Evolutionary conservation across 2,888 invertebrate genomes (phyloP), one percentile per base, ranked within the genome.

Genomic region (Aradus depressus): DNA sequence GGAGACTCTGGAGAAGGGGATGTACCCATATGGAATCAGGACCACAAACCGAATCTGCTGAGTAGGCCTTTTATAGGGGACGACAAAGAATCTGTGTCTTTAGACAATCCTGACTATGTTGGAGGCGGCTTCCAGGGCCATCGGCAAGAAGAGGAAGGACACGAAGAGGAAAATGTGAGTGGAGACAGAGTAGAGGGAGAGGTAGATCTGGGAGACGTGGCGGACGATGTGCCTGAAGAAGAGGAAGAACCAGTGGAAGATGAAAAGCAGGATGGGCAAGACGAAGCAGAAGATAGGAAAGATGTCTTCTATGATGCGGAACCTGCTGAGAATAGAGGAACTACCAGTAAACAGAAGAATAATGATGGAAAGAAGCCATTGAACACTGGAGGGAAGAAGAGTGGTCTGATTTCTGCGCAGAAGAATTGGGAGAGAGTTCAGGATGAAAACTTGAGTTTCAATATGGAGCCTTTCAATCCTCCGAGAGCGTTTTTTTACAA

Each of bases 51-150:
- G n/a, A n/a, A n/a, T n/a, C n/a, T n/a, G n/a, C n/a, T n/a, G n/a
- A n/a, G n/a, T n/a, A n/a, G n/a, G n/a, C n/a, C n/a, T n/a, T n/a
- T n/a, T n/a, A n/a, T 32, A 42, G 47, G 52, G 6, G 56, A 52
- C 19, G 58, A 58, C 25, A 51, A 54, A 32, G 57, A 59, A 49
- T 54, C 60, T 8, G 53, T 58, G 26, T 50, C 55, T 22, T 51
- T 57, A 18, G 60, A 58, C 22, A 56, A 57, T 32, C 55, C 59
- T 8, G 59, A 57, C 42, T 51, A 54, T 34, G 21, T 25, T n/a
- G 47, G 47, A 22, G 26, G 38, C 12, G 18, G 23, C 16, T 31
- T 31, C 21, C 37, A 39, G 21, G 18, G 23, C 16, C 34, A 39
- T 18, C 37, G 34, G 21, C 44, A 35, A 32, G 28, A 37, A 32